Percentiles rank a stretch among this genome's conserved stretches.
Conservation (phyloP, 2,888 invertebrate genomes). For the Macropis europaea region DNA sequence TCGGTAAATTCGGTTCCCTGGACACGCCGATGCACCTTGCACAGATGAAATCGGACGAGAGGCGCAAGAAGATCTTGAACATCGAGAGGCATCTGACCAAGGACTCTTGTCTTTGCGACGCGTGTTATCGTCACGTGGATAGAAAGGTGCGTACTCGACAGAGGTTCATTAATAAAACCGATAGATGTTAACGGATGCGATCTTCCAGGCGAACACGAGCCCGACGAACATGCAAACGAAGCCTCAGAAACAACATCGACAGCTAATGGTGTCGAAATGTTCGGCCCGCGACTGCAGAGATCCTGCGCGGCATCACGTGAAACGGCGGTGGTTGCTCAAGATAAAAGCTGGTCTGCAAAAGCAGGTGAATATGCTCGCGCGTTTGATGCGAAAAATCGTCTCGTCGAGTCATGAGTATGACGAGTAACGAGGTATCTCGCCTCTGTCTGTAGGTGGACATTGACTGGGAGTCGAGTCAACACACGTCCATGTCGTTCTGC, state of each 20-base stretch:
- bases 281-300: slow-evolving; percentile 76
- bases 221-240: slow-evolving; percentile 76
- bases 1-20: slow-evolving; percentile 91
- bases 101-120: slow-evolving; percentile 93
- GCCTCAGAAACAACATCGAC: slow-evolving; percentile 76
- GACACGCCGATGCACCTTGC: slow-evolving; percentile 94
- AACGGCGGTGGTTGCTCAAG: slow-evolving; percentile 79
- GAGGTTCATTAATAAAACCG: too few species aligned
- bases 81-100: slow-evolving; percentile 90
- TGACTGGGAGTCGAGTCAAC: slow-evolving; percentile 79
- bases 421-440: neutral
- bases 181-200: too few species aligned
- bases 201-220: slow-evolving; percentile 75
- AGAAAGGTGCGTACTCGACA: slow-evolving; percentile 84
- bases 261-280: slow-evolving; percentile 75
- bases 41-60: slow-evolving; percentile 90
- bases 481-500: slow-evolving; percentile 80
- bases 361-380: slow-evolving; percentile 62
- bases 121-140: slow-evolving; percentile 92
- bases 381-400: neutral
- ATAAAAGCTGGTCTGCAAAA: slow-evolving; percentile 75
- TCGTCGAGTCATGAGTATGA: neutral
- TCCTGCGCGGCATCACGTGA: slow-evolving; percentile 77
- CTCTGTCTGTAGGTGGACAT: slow-evolving; percentile 75
- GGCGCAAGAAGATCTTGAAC: slow-evolving; percentile 90